phyloP scores from a whole-genome alignment of 2,113 vertebrate genomes.

The human region DNA sequence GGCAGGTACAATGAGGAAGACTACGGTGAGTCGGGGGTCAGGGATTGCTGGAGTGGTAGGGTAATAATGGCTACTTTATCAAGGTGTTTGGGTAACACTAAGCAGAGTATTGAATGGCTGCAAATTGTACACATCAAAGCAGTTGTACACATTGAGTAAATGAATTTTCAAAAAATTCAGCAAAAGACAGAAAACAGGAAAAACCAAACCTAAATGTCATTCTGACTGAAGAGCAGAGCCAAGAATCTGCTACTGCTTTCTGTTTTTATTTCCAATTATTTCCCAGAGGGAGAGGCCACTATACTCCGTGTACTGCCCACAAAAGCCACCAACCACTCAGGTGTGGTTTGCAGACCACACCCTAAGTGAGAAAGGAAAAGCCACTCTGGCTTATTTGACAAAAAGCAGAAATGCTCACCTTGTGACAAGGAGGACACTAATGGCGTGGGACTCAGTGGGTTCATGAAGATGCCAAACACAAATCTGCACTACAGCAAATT shows the following conservation, averaged over 20 bases:
- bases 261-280: not conserved
- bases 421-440: not conserved
- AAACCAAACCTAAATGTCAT: not conserved
- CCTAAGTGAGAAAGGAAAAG: not conserved
- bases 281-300: not conserved
- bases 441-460: not conserved
- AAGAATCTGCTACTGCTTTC: not conserved
- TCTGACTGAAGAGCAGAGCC: not conserved
- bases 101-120: not conserved
- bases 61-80: not conserved
- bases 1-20: not conserved
- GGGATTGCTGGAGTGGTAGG: fast-evolving
- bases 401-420: not conserved
- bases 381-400: not conserved
- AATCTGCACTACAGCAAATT: not conserved
- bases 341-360: not conserved
- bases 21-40: too few species aligned
- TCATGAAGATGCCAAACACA: not conserved
- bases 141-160: not conserved
- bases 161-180: constrained; percentile 5
- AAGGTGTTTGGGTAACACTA: not conserved
- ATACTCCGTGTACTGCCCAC: not conserved
- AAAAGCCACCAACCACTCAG: not conserved
- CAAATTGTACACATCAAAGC: not conserved
- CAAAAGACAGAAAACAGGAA: not conserved